Evolutionary conservation across 2,888 invertebrate species (phyloP), one percentile per base, ranked within the genome.

Genomic region (Amblyteles armatorius): DNA sequence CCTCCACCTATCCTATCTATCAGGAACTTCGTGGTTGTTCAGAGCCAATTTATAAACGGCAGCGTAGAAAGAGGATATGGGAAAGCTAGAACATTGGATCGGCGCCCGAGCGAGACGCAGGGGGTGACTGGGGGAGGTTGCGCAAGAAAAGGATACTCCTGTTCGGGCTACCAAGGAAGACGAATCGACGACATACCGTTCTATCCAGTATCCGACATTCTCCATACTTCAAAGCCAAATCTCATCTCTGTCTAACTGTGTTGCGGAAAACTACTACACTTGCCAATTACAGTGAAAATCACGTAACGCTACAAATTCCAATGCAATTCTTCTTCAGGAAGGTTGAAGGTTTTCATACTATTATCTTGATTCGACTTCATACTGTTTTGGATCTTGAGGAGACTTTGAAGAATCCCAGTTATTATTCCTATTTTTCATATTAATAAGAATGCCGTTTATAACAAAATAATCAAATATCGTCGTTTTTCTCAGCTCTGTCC

Each of bases 181-280:
- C 93, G 92, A 92, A 93, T 93, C 89, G 93, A 93, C 92, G 91
- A 92, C 92, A 92, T 90, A 87, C 89, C 89, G 88, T 89, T 88
- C 88, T 88, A 90, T 86, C 88, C 89, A 87, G 86, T 88, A 88
- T 86, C 90, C 90, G 91, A 91, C 91, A 89, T 91, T 88, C 88
- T 91, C 90, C 89, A 91, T 92, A 91, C 90, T 90, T 92, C 92
- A 92, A 92, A 91, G 90, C 88, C 69, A 71, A 78, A 85, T 84
- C 71, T 82, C 84, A 67, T 68, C 76, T 11, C 67, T 60, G 26
- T 73, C 40, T 74, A 33, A 63, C 26, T 65, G 48, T 60, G 22
- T 73, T 52, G 29, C 52, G n/a, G 68, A 76, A 79, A 81, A 84
- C 26, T 84, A n/a, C 44, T 36, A 52, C 33, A 63, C 33, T 36